A percentile compares a stretch with the other conserved stretches of the same genome.
phyloP scores from a whole-genome alignment of 92 coral and sea anemone species.

The Palythoa grandiflora region DNA sequence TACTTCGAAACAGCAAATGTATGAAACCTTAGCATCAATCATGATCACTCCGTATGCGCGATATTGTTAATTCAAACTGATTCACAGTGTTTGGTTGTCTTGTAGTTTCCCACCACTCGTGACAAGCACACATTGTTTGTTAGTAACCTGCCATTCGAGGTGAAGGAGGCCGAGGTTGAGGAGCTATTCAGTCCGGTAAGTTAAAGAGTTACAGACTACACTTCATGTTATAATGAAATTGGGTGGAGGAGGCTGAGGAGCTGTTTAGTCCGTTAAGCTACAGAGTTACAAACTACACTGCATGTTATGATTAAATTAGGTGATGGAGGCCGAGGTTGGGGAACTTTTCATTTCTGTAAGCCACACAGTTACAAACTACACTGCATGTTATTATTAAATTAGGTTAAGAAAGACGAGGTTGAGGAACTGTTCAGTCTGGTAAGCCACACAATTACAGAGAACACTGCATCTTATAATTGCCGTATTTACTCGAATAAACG shows the following conservation, averaged over 20 bases:
- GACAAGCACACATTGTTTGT: slow-evolving; percentile 96
- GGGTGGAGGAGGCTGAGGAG: slow-evolving; percentile 65
- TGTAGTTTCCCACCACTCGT: slow-evolving; percentile 89
- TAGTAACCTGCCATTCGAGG: slow-evolving; percentile 87
- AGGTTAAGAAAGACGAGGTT: too few relatives aligned
- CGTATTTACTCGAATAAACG: too few relatives aligned
- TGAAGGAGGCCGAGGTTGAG: slow-evolving; percentile 70
- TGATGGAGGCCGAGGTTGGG: too few relatives aligned
- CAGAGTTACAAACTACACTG: not conserved
- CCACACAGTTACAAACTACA: too few relatives aligned
- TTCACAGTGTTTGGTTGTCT: not conserved
- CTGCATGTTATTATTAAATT: too few relatives aligned
- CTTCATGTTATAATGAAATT: not conserved
- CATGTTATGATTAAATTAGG: not conserved
- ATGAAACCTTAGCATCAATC: too few relatives aligned
- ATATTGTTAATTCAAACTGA: too few relatives aligned
- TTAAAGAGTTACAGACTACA: not conserved
- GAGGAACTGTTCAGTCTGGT: too few relatives aligned
- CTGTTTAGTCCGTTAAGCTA: slow-evolving; percentile 78
- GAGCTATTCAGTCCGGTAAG: slow-evolving; percentile 82
- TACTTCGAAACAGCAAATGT: too few relatives aligned
- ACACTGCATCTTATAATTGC: too few relatives aligned
- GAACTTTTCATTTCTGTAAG: not conserved
- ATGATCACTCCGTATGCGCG: too few relatives aligned
- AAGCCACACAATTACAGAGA: too few relatives aligned